A percentile compares a stretch with the other conserved stretches of the same genome.
phyloP scores from a whole-genome alignment of 2,797 vertebrate genomes.

The Stomatorhinus walkeri region DNA sequence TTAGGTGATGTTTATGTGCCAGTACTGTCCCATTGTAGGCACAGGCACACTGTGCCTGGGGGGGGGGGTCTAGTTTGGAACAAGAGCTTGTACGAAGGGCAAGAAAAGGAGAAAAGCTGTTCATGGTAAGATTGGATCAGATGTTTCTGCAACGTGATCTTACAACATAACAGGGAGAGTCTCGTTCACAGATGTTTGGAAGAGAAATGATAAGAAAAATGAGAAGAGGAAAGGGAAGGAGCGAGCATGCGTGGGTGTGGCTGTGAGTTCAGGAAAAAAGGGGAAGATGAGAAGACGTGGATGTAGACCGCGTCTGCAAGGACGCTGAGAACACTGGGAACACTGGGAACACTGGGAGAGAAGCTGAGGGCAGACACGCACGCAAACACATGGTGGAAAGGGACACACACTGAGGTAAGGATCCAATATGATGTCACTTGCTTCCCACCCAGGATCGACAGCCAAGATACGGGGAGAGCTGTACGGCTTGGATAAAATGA shows the following conservation, averaged over 20 bases:
- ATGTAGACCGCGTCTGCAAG: not conserved
- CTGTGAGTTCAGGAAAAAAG: not conserved
- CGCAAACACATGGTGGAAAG: not conserved
- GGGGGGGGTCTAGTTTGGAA: not conserved
- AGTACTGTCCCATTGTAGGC: not conserved
- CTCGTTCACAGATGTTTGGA: slow-evolving; percentile 20
- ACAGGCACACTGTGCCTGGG: not conserved
- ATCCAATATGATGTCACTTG: not conserved
- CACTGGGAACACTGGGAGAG: not conserved
- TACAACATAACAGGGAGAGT: slow-evolving; percentile 31
- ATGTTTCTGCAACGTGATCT: slow-evolving; percentile 41
- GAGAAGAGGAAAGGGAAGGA: not conserved
- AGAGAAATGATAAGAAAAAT: not conserved
- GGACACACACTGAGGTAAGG: not conserved
- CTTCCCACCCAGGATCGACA: not conserved
- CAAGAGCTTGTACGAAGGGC: not conserved
- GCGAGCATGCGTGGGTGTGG: not conserved
- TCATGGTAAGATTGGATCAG: not conserved
- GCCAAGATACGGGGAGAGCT: not conserved
- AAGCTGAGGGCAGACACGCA: not conserved
- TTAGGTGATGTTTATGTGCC: not conserved
- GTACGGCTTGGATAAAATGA: not conserved
- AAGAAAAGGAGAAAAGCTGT: not conserved
- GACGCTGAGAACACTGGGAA: not conserved
- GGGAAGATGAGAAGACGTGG: not conserved